Evolutionary conservation across 2,797 vertebrate genomes (phyloP).

Genomic region (Manis javanica): DNA sequence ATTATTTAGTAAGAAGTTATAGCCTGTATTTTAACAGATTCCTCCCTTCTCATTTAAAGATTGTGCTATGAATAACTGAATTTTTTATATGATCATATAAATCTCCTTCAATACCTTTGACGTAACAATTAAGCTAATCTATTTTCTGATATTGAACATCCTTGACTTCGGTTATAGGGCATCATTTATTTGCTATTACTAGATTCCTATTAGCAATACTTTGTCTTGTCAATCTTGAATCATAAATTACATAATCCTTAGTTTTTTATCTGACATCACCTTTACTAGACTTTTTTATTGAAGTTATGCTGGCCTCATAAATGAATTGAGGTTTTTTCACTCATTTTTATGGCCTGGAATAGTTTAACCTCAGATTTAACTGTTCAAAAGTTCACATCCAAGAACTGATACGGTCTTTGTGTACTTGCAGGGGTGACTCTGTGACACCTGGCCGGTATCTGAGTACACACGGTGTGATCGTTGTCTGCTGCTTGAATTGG

Average conservation of each 20-base stretch:
- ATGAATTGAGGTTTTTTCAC: not conserved
- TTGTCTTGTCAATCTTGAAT: not conserved
- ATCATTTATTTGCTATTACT: not conserved
- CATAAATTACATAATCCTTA: not conserved
- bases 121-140: not conserved
- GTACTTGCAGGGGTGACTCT: not conserved
- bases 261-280: not conserved
- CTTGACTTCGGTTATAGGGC: not conserved
- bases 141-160: not conserved
- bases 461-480: not conserved
- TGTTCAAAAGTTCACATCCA: not conserved
- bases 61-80: not conserved
- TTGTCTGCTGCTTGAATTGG: not conserved
- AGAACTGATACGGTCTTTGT: not conserved
- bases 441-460: not conserved
- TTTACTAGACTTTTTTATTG: conserved; percentile 18
- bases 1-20: not conserved
- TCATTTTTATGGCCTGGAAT: not conserved
- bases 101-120: not conserved
- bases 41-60: not conserved
- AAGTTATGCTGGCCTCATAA: not conserved
- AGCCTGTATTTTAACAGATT: not conserved
- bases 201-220: not conserved
- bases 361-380: not conserved
- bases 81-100: not conserved